These are phyloP conservation scores for Hipparchia sbordonii DNA, from an alignment of 2,888 invertebrate genomes.

Conservation along the genomic window DNA sequence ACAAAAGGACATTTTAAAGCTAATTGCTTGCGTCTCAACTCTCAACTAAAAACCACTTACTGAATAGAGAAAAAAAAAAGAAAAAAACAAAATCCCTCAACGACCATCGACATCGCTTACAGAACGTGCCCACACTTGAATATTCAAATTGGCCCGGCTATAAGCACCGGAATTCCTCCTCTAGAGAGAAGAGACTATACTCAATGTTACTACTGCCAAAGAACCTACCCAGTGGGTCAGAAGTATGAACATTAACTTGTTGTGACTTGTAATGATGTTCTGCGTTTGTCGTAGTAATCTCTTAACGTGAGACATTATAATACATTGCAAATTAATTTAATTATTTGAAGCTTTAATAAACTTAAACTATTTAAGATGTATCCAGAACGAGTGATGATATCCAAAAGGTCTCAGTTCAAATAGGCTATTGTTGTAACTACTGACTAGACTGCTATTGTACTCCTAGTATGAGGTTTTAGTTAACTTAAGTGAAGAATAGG, in stretches of 20 bases:
- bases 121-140: slow-evolving; percentile 67
- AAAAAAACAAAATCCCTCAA: slow-evolving; percentile 32
- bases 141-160: slow-evolving; percentile 68
- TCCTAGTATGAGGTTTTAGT: no score
- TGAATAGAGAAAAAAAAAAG: slow-evolving; percentile 20
- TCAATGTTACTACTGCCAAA: not conserved
- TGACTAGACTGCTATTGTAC: no score
- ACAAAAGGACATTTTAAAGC: slow-evolving; percentile 36
- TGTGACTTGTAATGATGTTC: no score
- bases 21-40: slow-evolving; percentile 36
- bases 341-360: no score
- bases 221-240: slow-evolving; percentile 23
- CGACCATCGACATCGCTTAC: slow-evolving; percentile 62
- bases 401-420: no score
- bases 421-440: no score
- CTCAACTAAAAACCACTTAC: slow-evolving; percentile 28
- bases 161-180: not conserved
- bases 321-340: no score
- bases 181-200: not conserved
- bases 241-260: not conserved
- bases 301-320: no score
- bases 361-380: no score
- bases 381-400: no score
- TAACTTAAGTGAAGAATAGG: no score
- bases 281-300: no score